A percentile compares a stretch with the other conserved stretches of the same genome.
These are phyloP conservation scores for Telmatherina bonti DNA, from an alignment of 2,797 vertebrate genomes.

Conservation along the genomic window DNA sequence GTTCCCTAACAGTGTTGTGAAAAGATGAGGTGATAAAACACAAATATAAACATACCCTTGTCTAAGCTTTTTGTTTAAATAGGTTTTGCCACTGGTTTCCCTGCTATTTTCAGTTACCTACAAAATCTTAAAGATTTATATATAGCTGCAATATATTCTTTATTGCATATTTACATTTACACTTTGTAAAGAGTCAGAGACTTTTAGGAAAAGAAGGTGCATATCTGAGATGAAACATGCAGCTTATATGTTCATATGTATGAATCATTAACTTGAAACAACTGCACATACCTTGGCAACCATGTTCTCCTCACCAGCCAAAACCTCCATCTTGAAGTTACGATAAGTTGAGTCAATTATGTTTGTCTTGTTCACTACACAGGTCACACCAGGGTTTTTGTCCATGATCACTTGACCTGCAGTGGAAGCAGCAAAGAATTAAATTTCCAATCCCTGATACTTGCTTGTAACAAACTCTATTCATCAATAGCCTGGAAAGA, in stretches of 20 bases:
- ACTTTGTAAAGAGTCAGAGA: background rate
- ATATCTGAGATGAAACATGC: background rate
- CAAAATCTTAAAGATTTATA: background rate
- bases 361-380: slow-evolving; percentile 94
- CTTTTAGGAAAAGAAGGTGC: background rate
- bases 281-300: slow-evolving; percentile 85
- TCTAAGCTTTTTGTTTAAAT: background rate
- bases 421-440: slow-evolving; percentile 36
- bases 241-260: background rate
- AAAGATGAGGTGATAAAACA: background rate
- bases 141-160: too few species aligned
- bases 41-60: too few species aligned
- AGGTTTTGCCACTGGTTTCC: background rate
- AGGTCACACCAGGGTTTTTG: slow-evolving; percentile 95
- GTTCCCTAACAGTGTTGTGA: background rate
- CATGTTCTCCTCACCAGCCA: slow-evolving; percentile 94
- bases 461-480: background rate
- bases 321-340: slow-evolving; percentile 96
- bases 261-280: background rate
- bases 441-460: background rate
- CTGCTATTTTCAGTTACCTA: background rate
- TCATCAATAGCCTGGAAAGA: background rate
- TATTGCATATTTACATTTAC: background rate
- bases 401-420: slow-evolving; percentile 94
- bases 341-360: slow-evolving; percentile 92